Conservation (phyloP, 2,888 invertebrate genomes). For the Trichopria drosophilae region DNA sequence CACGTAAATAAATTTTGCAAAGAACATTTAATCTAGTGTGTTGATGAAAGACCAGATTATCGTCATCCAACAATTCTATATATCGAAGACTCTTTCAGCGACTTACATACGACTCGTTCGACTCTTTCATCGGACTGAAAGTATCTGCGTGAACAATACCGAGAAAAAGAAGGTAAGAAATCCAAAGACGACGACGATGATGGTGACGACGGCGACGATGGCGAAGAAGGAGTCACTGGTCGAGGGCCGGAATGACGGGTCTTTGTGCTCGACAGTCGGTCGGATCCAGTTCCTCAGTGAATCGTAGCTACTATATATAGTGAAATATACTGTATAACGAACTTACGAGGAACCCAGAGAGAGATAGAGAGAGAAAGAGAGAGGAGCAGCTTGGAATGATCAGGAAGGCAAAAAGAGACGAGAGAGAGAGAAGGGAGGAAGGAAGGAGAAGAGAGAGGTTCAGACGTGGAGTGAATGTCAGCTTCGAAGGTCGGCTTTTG, state of each 20-base stretch:
- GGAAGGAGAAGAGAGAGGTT: conserved; percentile 34
- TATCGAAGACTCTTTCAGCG: no score
- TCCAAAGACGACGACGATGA: no score
- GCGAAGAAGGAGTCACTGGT: conserved; percentile 41
- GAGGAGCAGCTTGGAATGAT: conserved; percentile 8
- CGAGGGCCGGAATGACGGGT: conserved; percentile 47
- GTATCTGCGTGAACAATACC: no score
- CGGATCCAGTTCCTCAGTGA: conserved; percentile 39
- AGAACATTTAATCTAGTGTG: no score
- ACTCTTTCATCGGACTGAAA: no score
- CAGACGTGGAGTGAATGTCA: conserved; percentile 54
- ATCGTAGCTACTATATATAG: no score
- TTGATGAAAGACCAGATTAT: no score
- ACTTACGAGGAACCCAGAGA: conserved; percentile 23
- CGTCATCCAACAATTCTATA: no score
- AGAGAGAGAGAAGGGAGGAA: conserved; percentile 26
- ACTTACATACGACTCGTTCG: no score
- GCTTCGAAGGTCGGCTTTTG: conserved; percentile 58
- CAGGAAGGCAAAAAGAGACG: conserved; percentile 26
- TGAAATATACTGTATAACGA: conserved; percentile 4
- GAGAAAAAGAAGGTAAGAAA: no score
- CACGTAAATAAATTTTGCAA: no score
- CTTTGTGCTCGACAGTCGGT: conserved; percentile 46
- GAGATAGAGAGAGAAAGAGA: conserved; percentile 18
- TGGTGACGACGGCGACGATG: conserved; percentile 14